Conservation (phyloP, 2,888 invertebrate genomes). For the Sepiola atlantica region DNA sequence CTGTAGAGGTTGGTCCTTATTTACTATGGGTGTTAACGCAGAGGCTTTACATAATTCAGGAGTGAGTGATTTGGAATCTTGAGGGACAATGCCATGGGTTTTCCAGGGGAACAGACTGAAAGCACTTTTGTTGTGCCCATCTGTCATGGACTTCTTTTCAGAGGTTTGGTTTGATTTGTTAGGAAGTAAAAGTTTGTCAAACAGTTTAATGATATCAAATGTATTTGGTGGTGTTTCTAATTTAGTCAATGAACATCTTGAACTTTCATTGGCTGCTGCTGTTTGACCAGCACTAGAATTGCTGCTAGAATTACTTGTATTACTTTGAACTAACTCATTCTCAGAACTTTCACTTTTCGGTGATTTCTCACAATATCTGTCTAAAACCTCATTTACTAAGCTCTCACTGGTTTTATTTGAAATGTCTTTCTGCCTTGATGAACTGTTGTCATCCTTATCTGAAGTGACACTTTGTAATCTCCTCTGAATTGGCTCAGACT, state of each 20-base stretch:
- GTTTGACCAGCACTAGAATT: neutral
- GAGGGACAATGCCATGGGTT: neutral
- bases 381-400: conserved; percentile 37
- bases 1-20: neutral
- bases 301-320: neutral
- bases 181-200: conserved; percentile 67
- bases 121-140: conserved; percentile 12
- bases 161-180: conserved; percentile 51
- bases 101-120: conserved; percentile 32
- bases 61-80: conserved; percentile 45
- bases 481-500: conserved; percentile 24
- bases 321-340: neutral
- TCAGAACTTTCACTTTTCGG: neutral
- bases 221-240: conserved; percentile 52
- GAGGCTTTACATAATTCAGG: neutral
- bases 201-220: conserved; percentile 65
- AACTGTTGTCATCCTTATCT: neutral
- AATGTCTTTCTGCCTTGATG: neutral
- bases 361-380: conserved; percentile 38
- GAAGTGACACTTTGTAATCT: neutral
- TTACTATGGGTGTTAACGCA: neutral
- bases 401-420: conserved; percentile 7
- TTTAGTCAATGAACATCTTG: conserved; percentile 49
- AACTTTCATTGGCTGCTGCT: neutral
- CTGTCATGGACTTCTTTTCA: conserved; percentile 38